Evolutionary conservation across 2,113 vertebrate genomes (phyloP).

Genomic region (Tauraco erythrolophus): DNA sequence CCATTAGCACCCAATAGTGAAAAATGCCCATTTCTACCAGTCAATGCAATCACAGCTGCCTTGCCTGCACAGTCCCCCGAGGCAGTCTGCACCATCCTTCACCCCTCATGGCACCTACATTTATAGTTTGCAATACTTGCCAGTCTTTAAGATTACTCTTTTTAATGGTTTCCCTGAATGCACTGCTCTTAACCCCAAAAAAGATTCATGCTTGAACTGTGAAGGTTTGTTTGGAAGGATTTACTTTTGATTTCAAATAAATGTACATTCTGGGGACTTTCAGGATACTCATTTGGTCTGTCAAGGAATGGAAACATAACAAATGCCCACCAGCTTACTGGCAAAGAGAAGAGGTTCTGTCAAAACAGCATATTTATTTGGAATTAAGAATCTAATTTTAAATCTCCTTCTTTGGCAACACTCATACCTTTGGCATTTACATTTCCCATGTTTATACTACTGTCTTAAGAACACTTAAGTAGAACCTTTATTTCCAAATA

Average conservation of each 20-base stretch:
- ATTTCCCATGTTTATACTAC: conserved; percentile 48
- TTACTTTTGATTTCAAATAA: neutral
- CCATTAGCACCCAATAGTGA: neutral
- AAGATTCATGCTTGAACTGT: neutral
- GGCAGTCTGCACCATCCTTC: neutral
- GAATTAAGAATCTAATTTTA: conserved; percentile 40
- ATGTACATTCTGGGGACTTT: neutral
- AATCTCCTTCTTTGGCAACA: conserved; percentile 19
- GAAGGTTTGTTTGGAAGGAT: conserved; percentile 1
- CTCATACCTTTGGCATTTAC: conserved; percentile 41
- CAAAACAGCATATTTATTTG: conserved; percentile 17
- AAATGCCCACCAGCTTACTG: neutral
- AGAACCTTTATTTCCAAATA: conserved; percentile 71
- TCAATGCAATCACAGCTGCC: neutral
- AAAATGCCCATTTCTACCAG: conserved; percentile 2
- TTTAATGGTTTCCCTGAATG: neutral
- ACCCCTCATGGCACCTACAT: neutral
- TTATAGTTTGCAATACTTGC: neutral
- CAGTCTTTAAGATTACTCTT: neutral
- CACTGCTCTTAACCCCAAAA: neutral
- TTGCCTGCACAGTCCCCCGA: neutral
- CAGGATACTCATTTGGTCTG: neutral
- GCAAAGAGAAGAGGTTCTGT: neutral
- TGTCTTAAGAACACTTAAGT: conserved; percentile 36
- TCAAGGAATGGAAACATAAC: conserved; percentile 13